These are phyloP conservation scores for Apogon hyalosoma DNA, from an alignment of 2,797 vertebrate species.

Conservation along the genomic window DNA sequence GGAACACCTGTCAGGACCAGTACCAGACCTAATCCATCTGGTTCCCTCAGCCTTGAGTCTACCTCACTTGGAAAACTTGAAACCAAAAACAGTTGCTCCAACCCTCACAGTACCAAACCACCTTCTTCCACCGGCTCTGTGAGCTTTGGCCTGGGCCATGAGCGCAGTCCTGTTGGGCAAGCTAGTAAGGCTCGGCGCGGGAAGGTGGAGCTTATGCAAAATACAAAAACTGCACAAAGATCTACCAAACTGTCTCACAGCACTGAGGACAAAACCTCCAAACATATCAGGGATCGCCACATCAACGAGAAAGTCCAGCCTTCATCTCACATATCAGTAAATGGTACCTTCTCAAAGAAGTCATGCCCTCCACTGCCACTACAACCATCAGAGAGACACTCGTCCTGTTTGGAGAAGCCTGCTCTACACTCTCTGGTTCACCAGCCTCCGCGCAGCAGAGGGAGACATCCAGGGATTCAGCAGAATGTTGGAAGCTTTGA, in stretches of 20 bases:
- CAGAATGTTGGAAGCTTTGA: conserved; percentile 72
- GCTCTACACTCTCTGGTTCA: conserved; percentile 41
- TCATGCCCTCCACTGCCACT: conserved; percentile 66
- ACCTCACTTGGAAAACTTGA: conserved; percentile 85
- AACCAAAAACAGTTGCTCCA: conserved; percentile 74
- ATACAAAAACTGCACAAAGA: conserved; percentile 34
- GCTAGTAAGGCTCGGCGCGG: conserved; percentile 76
- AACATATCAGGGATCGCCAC: conserved; percentile 49
- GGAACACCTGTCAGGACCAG: conserved; percentile 46
- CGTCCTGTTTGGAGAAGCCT: conserved; percentile 39
- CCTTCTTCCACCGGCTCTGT: conserved; percentile 64
- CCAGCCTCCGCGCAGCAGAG: conserved; percentile 53
- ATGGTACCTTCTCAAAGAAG: conserved; percentile 76
- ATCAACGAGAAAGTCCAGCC: conserved; percentile 76
- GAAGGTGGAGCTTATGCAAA: conserved; percentile 68
- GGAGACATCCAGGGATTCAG: conserved; percentile 46
- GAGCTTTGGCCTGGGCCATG: conserved; percentile 67
- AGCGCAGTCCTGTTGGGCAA: conserved; percentile 64
- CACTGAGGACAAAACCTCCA: conserved; percentile 45
- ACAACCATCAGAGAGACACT: conserved; percentile 59
- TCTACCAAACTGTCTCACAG: conserved; percentile 27
- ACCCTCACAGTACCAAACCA: conserved; percentile 40
- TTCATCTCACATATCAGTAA: conserved; percentile 72
- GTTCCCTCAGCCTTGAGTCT: conserved; percentile 64
- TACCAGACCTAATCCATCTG: conserved; percentile 34